Conservation (phyloP, 1,140 invertebrate genomes). For the Drosophila oshimai region DNA sequence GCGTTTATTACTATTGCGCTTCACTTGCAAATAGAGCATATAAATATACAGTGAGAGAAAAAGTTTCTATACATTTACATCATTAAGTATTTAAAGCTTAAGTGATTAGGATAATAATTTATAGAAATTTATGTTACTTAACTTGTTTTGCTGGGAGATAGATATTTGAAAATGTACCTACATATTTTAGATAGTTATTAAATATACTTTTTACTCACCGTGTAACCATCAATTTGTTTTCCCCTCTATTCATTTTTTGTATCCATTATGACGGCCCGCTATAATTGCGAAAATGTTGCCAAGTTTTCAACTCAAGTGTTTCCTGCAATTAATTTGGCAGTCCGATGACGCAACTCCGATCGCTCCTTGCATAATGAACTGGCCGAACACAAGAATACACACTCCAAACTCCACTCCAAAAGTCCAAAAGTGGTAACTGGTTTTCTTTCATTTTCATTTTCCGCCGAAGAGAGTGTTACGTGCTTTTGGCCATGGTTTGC, state of each 20-base stretch:
- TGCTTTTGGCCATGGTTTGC: constrained; percentile 34
- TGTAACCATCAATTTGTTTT: constrained; percentile 26
- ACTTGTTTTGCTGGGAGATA: no score
- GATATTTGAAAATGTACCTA: no score
- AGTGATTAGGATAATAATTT: no score
- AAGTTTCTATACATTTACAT: neutral
- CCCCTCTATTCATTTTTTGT: constrained; percentile 12
- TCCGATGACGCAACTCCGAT: constrained; percentile 54
- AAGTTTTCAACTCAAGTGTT: constrained; percentile 34
- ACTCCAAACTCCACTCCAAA: constrained; percentile 6
- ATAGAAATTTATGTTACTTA: no score
- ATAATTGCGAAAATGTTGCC: constrained; percentile 41
- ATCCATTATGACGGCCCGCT: constrained; percentile 33
- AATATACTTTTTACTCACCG: neutral
- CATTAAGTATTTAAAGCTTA: neutral
- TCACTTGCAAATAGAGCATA: constrained; percentile 27
- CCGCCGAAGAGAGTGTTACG: constrained; percentile 8
- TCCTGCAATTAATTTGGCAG: constrained; percentile 70
- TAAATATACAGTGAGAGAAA: neutral
- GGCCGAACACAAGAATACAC: constrained; percentile 72
- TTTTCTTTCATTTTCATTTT: constrained; percentile 62
- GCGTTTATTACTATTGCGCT: constrained; percentile 14
- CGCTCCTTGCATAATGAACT: constrained; percentile 68
- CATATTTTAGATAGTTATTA: neutral
- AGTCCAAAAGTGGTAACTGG: constrained; percentile 55